A percentile compares a stretch with the other conserved stretches of the same genome.
These are phyloP conservation scores for Dysidea cf. avara DNA, from an alignment of 37 sponge, comb jelly and placozoan species.

Conservation along the genomic window DNA sequence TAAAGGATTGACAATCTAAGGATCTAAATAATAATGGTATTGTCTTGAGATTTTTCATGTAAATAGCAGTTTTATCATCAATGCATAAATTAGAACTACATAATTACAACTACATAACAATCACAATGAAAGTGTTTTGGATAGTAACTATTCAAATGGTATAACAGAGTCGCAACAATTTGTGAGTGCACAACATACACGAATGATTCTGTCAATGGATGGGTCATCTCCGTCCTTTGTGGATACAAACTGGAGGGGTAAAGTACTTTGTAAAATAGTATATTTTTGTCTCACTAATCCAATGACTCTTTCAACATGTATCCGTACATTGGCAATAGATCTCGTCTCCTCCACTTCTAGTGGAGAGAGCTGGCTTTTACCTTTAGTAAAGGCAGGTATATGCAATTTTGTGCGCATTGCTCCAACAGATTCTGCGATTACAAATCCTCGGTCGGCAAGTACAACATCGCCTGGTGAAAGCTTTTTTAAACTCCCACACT, in stretches of 20 bases:
- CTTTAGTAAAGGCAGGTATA: conserved; percentile 39
- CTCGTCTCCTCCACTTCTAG: conserved; percentile 24
- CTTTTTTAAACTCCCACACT: conserved; percentile 13
- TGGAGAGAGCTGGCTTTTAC: conserved; percentile 28
- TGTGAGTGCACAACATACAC: conserved; percentile 24
- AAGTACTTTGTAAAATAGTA: conserved; percentile 32
- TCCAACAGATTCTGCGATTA: conserved; percentile 36
- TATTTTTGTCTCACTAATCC: conserved; percentile 43
- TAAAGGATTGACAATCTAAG: too few relatives aligned
- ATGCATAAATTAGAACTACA: too few relatives aligned
- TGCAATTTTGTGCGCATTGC: conserved; percentile 28
- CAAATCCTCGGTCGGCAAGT: conserved; percentile 51
- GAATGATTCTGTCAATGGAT: conserved; percentile 23
- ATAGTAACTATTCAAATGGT: conserved; percentile 18
- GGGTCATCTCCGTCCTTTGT: conserved; percentile 9
- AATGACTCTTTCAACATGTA: conserved; percentile 44
- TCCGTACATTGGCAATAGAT: conserved; percentile 17
- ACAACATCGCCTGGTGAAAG: conserved; percentile 30
- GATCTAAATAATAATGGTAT: too few relatives aligned
- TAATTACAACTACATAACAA: too few relatives aligned
- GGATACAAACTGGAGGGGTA: conserved; percentile 41
- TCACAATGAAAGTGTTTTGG: too few relatives aligned
- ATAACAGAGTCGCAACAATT: conserved; percentile 30
- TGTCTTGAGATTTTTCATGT: too few relatives aligned
- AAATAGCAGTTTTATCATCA: too few relatives aligned